Percentiles rank a stretch among this genome's conserved stretches.
Conservation (phyloP, 1,140 invertebrate species). For the Brachystomella parvula region DNA sequence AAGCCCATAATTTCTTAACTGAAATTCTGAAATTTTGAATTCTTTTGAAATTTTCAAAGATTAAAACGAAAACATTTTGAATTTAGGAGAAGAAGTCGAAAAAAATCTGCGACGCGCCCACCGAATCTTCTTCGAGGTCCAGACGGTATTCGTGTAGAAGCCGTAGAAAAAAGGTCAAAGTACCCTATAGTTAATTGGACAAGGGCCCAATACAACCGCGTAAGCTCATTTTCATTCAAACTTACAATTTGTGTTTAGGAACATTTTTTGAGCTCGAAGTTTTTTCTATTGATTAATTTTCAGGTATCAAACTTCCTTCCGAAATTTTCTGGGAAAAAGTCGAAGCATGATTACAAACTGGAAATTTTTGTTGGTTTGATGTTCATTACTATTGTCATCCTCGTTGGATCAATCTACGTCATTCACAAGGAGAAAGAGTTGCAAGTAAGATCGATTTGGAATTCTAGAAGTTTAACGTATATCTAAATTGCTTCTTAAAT, state of each 20-base stretch:
- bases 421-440: slow-evolving; percentile 72
- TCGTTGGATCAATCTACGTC: slow-evolving; percentile 71
- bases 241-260: neutral
- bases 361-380: slow-evolving; percentile 68
- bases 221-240: neutral
- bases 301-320: slow-evolving; percentile 47
- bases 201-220: slow-evolving; percentile 14
- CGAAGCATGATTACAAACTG: slow-evolving; percentile 56
- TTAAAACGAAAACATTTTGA: neutral
- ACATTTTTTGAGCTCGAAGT: neutral
- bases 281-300: neutral
- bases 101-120: neutral
- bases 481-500: neutral
- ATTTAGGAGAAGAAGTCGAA: neutral
- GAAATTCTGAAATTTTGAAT: too few species aligned
- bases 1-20: too few species aligned
- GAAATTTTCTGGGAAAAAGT: slow-evolving; percentile 50
- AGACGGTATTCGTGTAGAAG: too few species aligned
- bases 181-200: neutral
- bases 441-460: slow-evolving; percentile 40
- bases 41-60: neutral
- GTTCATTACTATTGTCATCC: slow-evolving; percentile 67
- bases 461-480: neutral
- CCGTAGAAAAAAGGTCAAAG: neutral
- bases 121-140: neutral